A percentile compares a stretch with the other conserved stretches of the same genome.
Conservation (phyloP, 2,888 invertebrate genomes). For the Gastracanthus pulcherrimus region DNA sequence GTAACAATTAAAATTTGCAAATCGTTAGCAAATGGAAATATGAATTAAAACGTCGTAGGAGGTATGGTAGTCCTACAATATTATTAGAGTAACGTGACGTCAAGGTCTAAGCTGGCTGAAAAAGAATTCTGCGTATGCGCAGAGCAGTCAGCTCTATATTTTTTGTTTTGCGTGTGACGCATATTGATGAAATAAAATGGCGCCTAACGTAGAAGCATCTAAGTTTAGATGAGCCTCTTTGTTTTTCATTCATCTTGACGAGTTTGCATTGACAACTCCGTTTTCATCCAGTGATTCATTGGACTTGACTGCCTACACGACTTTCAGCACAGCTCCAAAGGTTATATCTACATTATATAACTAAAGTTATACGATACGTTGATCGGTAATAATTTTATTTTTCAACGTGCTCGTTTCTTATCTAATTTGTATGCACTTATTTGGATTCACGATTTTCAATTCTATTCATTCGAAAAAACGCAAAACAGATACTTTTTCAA, state of each 20-base stretch:
- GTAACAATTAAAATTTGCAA: not conserved
- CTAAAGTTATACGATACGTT: not conserved
- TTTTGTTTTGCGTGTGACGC: constrained; percentile 34
- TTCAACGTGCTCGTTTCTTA: not conserved
- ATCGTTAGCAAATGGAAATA: constrained; percentile 10
- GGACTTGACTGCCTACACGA: not conserved
- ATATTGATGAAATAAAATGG: constrained; percentile 20
- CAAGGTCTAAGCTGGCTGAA: not conserved
- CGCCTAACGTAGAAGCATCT: not conserved
- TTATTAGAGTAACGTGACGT: constrained; percentile 13
- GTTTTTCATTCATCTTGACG: constrained; percentile 15
- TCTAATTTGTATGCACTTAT: not conserved
- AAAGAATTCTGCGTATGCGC: not conserved
- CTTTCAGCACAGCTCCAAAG: constrained; percentile 7
- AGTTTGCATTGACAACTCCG: constrained; percentile 17
- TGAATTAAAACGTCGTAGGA: not conserved
- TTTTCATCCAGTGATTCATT: constrained; percentile 36
- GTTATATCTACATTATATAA: constrained; percentile 12
- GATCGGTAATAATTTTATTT: not conserved
- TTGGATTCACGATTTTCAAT: no score
- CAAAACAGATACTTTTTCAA: not conserved
- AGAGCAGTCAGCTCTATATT: constrained; percentile 2
- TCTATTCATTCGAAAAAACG: not conserved
- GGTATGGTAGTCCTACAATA: not conserved
- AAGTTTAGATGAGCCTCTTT: constrained; percentile 12